Evolutionary conservation across 1,140 invertebrate species (phyloP).

Genomic region (Probaryconus sp.): DNA sequence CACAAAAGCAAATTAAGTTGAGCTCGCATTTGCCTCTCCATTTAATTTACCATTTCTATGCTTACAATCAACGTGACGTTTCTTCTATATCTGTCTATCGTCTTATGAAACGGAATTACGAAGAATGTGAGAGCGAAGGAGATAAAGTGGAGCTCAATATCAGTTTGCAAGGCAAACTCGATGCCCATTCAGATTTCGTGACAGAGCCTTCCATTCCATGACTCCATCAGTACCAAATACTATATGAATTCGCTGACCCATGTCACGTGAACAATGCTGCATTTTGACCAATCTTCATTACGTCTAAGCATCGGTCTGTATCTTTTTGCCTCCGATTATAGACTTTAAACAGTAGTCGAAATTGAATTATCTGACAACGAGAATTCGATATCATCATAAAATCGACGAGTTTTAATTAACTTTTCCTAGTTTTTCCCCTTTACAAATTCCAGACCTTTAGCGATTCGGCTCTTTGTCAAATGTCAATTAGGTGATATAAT

Average conservation of each 20-base stretch:
- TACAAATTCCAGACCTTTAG: too few species aligned
- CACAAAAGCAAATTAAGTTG: constrained; percentile 20
- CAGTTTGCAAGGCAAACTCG: constrained; percentile 25
- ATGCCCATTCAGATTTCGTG: constrained; percentile 47
- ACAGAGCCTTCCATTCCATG: constrained; percentile 22
- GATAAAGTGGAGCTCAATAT: constrained; percentile 26
- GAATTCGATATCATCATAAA: constrained; percentile 29
- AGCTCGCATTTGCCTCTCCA: constrained; percentile 15
- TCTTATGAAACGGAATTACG: neutral
- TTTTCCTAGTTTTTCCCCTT: constrained; percentile 11
- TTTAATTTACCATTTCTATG: constrained; percentile 23
- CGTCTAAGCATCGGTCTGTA: constrained; percentile 1
- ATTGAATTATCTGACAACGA: constrained; percentile 34
- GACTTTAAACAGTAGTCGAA: constrained; percentile 39
- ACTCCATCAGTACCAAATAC: constrained; percentile 40
- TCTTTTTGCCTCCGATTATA: constrained; percentile 33
- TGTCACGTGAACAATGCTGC: constrained; percentile 38
- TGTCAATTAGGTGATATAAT: too few species aligned
- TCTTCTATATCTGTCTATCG: constrained; percentile 24
- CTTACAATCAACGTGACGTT: constrained; percentile 18
- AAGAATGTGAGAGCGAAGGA: neutral
- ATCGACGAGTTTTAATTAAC: constrained; percentile 31
- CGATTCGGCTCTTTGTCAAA: too few species aligned
- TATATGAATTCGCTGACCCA: constrained; percentile 46
- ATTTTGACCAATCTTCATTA: constrained; percentile 16